Evolutionary conservation across 2,113 vertebrate genomes (phyloP).

Genomic region (Macquaria ambigua): DNA sequence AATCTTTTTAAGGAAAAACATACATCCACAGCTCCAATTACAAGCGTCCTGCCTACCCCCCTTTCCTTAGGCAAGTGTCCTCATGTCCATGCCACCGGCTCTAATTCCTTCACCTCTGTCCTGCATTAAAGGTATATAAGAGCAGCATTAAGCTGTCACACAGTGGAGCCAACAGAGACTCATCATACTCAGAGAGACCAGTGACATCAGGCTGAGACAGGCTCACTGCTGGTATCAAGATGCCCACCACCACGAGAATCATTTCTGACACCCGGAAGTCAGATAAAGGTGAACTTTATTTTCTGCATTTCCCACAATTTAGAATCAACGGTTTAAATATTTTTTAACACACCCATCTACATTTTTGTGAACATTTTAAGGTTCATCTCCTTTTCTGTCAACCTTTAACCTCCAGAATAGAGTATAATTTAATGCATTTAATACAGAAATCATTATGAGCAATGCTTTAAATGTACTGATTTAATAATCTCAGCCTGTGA

Average conservation of each 20-base stretch:
- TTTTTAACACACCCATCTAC: neutral
- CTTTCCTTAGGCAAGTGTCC: slow-evolving; percentile 31
- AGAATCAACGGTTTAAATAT: neutral
- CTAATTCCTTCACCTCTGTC: slow-evolving; percentile 25
- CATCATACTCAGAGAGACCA: slow-evolving; percentile 5
- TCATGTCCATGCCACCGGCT: slow-evolving; percentile 31
- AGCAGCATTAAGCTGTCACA: slow-evolving; percentile 27
- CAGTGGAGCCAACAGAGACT: slow-evolving; percentile 4
- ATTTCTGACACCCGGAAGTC: slow-evolving; percentile 57
- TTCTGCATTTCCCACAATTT: slow-evolving; percentile 10
- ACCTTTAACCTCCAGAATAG: neutral
- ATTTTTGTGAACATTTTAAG: neutral
- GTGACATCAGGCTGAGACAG: slow-evolving; percentile 25
- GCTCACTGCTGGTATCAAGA: slow-evolving; percentile 32
- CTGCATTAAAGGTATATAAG: slow-evolving; percentile 69
- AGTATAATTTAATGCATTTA: neutral
- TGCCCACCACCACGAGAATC: slow-evolving; percentile 67
- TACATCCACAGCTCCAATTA: slow-evolving; percentile 59
- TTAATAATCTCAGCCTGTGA: slow-evolving; percentile 8
- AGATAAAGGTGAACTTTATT: slow-evolving; percentile 62
- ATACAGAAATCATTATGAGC: neutral
- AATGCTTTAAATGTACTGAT: neutral
- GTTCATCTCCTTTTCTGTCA: neutral
- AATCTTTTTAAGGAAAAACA: slow-evolving; percentile 73
- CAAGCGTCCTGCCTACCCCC: slow-evolving; percentile 28